Base-by-base conservation (phyloP, 2,113 vertebrate species). In the Rattus rattus region DNA sequence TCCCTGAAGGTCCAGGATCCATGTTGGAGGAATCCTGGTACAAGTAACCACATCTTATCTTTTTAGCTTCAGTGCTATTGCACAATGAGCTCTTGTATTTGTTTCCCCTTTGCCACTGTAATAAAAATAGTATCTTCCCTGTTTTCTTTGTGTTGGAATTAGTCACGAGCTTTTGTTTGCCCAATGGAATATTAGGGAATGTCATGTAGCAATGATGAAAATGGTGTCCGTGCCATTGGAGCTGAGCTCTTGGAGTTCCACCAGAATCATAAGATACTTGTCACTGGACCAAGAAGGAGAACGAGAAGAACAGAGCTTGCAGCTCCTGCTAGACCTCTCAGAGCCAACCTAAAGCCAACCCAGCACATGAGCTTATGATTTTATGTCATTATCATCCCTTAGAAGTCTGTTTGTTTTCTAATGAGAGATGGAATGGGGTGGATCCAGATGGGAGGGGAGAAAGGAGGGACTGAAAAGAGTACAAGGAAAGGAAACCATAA, bases 101-200 rank as follows among this genome's bases (percentile, higher is more conserved):
- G 56, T 19, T 88, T 88, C 36, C 28, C 90, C 69, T 9, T 87
- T 81, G 76, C 90, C 9, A 13, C 59, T 90, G 33, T 49, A 80
- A 84, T 13, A 83, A 67, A 90, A 94, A 19, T 81, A 96, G 95
- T 72, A n/a, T 63, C 49, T 17, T 70, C 28, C 43, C 24, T 61
- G 8, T 88, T 90, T 39, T 39, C 73, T 5, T 47, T 26, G 39
- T 39, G 49, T 59, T 75, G 11, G 56, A 6, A 16, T 92, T 72
- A 84, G 52, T 47, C 54, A 76, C 20, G 39, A 39, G 26, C n/a
- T 76, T 84, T 72, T 85, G 72, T 83, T 80, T 75, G 63, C 39
- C 24, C 83, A 94, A 76, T 2, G 67, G 52, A 4, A 88, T 90
- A 56, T 26, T 72, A 80, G 39, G 11, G 72, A 80, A 83, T 20